Conservation (phyloP, 2,113 vertebrate genomes). For the Pseudorasbora parva region DNA sequence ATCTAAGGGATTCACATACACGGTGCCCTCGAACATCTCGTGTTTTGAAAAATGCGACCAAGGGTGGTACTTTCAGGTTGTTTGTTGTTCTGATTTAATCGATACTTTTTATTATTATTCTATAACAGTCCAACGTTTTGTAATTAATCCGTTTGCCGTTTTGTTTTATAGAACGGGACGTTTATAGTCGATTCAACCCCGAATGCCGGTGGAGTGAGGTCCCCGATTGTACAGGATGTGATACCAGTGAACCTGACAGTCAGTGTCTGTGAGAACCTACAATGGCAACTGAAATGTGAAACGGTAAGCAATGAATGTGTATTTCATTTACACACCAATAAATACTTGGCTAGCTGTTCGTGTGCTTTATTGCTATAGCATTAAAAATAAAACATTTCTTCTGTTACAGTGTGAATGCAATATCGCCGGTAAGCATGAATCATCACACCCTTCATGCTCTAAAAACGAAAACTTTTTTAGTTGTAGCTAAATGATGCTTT, state of each 20-base stretch:
- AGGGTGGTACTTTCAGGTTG: neutral
- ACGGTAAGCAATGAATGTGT: neutral
- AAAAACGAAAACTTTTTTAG: neutral
- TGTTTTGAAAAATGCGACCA: neutral
- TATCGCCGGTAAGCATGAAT: neutral
- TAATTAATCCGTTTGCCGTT: neutral
- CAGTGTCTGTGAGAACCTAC: neutral
- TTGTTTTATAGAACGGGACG: neutral
- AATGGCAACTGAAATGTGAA: neutral
- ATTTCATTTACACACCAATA: neutral
- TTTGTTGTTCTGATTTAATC: neutral
- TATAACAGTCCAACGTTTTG: neutral
- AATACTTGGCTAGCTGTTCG: neutral
- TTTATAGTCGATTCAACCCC: slow-evolving; percentile 10
- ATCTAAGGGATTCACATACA: neutral
- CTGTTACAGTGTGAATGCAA: neutral
- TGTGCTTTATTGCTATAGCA: neutral
- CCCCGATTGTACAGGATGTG: neutral
- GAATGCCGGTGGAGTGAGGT: neutral
- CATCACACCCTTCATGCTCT: neutral
- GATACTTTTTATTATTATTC: too few species aligned
- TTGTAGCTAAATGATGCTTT: neutral
- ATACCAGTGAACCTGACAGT: neutral
- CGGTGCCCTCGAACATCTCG: neutral
- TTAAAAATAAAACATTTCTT: neutral